Percentiles rank a stretch among this genome's conserved stretches.
Conservation (phyloP, 2,797 vertebrate genomes). For the Thaleichthys pacificus region DNA sequence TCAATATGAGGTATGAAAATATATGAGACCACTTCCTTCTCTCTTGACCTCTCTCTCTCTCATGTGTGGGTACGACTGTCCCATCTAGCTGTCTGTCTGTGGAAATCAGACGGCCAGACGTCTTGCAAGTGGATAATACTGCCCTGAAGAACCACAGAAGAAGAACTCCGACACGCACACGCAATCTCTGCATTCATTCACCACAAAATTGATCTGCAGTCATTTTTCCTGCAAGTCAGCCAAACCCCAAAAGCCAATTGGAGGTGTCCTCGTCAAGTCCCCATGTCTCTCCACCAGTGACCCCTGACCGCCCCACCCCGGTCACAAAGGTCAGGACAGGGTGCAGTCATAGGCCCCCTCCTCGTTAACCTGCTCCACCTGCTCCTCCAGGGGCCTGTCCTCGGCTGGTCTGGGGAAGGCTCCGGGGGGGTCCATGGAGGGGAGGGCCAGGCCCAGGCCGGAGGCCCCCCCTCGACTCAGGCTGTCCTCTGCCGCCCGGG, state of each 20-base stretch:
- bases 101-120: constrained; percentile 4
- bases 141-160: constrained; percentile 52
- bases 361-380: constrained; percentile 79
- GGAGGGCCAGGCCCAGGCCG: constrained; percentile 71
- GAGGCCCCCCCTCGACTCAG: constrained; percentile 62
- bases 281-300: constrained; percentile 7
- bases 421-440: constrained; percentile 68
- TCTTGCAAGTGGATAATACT: constrained; percentile 65
- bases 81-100: neutral
- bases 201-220: neutral
- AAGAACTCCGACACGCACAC: constrained; percentile 36
- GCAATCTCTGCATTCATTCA: neutral
- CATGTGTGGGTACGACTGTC: neutral
- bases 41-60: constrained; percentile 22
- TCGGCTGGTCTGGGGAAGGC: constrained; percentile 71
- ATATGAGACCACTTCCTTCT: constrained; percentile 53
- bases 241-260: too few species aligned
- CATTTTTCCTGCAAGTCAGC: too few species aligned
- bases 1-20: constrained; percentile 70
- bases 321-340: constrained; percentile 75
- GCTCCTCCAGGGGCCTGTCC: constrained; percentile 71
- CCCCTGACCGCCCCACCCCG: constrained; percentile 11
- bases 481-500: constrained; percentile 74
- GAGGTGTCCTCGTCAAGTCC: too few species aligned
- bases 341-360: constrained; percentile 91